Percentiles rank a stretch among this genome's conserved stretches.
Conservation (phyloP, 2,888 invertebrate genomes). For the Pedicia rivosa region DNA sequence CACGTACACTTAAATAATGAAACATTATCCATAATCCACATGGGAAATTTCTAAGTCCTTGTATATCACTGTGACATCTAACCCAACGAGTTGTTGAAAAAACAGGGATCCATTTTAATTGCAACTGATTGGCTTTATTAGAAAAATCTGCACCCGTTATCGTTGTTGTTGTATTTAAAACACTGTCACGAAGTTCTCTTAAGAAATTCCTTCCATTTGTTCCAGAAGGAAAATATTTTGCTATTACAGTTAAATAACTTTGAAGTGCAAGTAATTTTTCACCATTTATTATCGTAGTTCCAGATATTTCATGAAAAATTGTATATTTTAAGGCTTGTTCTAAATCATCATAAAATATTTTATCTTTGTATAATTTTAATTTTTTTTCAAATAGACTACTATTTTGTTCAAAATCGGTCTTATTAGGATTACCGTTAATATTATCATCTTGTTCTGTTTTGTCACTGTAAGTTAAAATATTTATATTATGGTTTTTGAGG, state of each 20-base stretch:
- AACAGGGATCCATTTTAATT: constrained; percentile 38
- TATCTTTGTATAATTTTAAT: constrained; percentile 30
- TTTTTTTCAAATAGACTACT: constrained; percentile 18
- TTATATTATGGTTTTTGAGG: neutral
- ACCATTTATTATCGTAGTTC: constrained; percentile 48
- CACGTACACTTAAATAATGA: constrained; percentile 76
- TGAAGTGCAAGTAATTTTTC: constrained; percentile 57
- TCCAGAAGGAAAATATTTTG: constrained; percentile 65
- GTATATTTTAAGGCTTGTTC: constrained; percentile 75
- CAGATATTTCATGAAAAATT: constrained; percentile 67
- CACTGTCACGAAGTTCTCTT: constrained; percentile 39
- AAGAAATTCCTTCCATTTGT: constrained; percentile 47
- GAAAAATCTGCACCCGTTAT: constrained; percentile 44
- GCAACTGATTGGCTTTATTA: constrained; percentile 36
- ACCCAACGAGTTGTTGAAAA: constrained; percentile 42
- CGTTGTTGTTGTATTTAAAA: constrained; percentile 32
- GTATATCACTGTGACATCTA: constrained; percentile 66
- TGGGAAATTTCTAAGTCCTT: constrained; percentile 65
- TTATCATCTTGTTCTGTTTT: neutral
- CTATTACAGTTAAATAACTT: constrained; percentile 52
- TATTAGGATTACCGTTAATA: no score
- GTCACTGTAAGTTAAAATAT: no score
- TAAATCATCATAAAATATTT: constrained; percentile 72
- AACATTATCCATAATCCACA: constrained; percentile 93
- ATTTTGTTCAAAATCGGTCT: no score